These are phyloP conservation scores for Brienomyrus longianalis DNA, from an alignment of 2,113 vertebrate species.

Conservation along the genomic window DNA sequence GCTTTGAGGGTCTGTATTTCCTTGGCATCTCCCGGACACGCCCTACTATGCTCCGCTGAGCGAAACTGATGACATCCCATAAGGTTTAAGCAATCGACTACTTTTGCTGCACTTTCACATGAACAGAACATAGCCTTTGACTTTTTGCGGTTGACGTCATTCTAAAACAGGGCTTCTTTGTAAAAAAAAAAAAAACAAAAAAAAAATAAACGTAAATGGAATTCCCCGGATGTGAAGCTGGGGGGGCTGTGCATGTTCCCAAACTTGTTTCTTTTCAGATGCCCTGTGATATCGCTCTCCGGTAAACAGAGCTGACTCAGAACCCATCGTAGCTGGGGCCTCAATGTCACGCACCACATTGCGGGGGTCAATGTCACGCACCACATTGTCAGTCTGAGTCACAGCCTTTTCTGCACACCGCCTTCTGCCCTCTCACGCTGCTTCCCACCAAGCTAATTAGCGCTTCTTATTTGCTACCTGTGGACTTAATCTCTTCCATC, in stretches of 20 bases:
- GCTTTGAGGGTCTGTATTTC: not conserved
- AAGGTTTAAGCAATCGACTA: not conserved
- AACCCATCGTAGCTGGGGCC: conserved; percentile 32
- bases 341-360: conserved; percentile 16
- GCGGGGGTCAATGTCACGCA: no score
- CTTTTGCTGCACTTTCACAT: not conserved
- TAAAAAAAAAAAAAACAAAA: not conserved
- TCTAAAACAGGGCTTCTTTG: not conserved
- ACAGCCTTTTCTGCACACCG: not conserved
- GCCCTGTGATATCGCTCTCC: conserved; percentile 46
- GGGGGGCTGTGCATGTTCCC: conserved; percentile 47
- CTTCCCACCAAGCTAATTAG: not conserved
- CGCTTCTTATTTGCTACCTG: not conserved
- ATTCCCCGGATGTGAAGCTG: not conserved
- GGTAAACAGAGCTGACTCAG: conserved; percentile 50
- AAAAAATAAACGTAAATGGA: not conserved
- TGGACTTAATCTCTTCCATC: not conserved
- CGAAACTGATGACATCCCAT: not conserved
- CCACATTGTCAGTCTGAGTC: conserved; percentile 4
- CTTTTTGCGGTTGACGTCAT: not conserved
- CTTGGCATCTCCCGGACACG: not conserved
- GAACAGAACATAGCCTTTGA: not conserved
- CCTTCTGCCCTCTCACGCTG: not conserved
- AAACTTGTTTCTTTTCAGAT: conserved; percentile 46
- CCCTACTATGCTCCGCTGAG: not conserved